These are phyloP conservation scores for Ceratosolen fusciceps DNA, from an alignment of 1,140 invertebrate species.

Conservation along the genomic window DNA sequence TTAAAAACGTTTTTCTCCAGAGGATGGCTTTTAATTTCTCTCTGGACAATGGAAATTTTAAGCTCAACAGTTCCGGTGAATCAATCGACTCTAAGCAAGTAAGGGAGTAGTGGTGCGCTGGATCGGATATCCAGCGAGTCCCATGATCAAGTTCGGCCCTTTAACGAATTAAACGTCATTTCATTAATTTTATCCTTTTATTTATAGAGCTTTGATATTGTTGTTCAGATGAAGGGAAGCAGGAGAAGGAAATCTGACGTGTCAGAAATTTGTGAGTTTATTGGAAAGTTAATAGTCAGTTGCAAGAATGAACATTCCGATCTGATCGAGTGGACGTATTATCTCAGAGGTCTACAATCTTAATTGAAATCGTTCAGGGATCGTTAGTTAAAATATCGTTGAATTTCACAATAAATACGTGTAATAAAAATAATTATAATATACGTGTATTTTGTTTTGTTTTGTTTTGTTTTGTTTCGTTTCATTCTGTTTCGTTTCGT, in stretches of 20 bases:
- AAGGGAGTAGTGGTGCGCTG: background rate
- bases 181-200: too few species aligned
- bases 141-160: too few species aligned
- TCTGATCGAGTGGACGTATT: slow-evolving; percentile 56
- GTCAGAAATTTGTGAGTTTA: too few species aligned
- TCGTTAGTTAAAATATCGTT: too few species aligned
- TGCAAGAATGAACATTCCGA: slow-evolving; percentile 49
- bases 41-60: slow-evolving; percentile 51
- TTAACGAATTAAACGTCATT: too few species aligned
- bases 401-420: too few species aligned
- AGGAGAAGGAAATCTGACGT: too few species aligned
- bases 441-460: too few species aligned
- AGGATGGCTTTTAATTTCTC: slow-evolving; percentile 51
- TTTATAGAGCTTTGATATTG: slow-evolving; percentile 45
- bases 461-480: too few species aligned
- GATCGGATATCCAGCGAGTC: too few species aligned
- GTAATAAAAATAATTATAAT: too few species aligned
- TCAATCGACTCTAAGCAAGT: slow-evolving; percentile 52
- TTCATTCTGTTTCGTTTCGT: too few species aligned
- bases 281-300: slow-evolving; percentile 53
- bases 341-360: slow-evolving; percentile 51
- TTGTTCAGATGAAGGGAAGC: slow-evolving; percentile 17
- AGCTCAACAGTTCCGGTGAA: background rate
- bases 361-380: slow-evolving; percentile 11
- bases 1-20: slow-evolving; percentile 57